These are phyloP conservation scores for Melitaea athalia DNA, from an alignment of 2,888 invertebrate genomes.

Conservation along the genomic window DNA sequence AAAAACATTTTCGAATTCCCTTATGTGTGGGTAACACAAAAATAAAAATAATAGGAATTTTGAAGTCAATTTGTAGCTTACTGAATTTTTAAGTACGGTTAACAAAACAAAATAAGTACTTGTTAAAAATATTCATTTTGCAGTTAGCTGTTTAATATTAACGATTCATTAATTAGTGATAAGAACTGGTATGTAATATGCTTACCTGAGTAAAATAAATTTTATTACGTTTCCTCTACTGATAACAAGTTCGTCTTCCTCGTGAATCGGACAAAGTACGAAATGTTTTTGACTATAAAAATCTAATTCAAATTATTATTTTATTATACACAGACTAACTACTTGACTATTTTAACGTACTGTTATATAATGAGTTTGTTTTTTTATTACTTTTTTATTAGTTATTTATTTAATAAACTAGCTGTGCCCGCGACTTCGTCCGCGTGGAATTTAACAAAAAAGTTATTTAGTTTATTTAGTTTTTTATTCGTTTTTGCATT, in stretches of 20 bases:
- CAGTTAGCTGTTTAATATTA: not conserved
- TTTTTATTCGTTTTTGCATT: too few relatives aligned
- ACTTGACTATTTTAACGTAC: not conserved
- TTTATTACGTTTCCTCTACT: not conserved
- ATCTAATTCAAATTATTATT: not conserved
- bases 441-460: too few relatives aligned
- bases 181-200: not conserved
- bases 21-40: too few relatives aligned
- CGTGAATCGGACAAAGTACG: not conserved
- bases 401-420: not conserved
- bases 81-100: too few relatives aligned
- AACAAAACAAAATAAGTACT: too few relatives aligned
- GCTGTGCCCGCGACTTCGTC: too few relatives aligned
- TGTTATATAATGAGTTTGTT: not conserved
- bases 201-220: not conserved
- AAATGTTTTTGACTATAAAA: not conserved
- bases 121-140: too few relatives aligned
- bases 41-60: too few relatives aligned
- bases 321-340: not conserved
- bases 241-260: conserved; percentile 2
- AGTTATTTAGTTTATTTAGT: too few relatives aligned
- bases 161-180: not conserved
- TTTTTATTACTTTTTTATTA: not conserved
- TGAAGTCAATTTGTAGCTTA: too few relatives aligned
- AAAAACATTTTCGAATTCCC: too few relatives aligned